Conservation (phyloP, 2,797 vertebrate species). For the Nyctalus aviator region DNA sequence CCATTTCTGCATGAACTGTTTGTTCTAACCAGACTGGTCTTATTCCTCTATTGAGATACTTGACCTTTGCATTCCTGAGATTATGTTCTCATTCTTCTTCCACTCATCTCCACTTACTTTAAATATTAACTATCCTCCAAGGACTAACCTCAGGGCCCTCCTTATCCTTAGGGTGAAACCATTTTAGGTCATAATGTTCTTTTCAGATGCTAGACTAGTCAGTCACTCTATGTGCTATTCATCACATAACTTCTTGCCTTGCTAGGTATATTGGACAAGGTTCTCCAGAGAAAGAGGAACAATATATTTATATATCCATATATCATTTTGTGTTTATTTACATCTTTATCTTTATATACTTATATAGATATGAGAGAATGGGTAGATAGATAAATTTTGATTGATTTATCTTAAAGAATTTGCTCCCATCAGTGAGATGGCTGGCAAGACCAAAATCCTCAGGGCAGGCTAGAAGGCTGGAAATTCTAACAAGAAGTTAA, state of each 20-base stretch:
- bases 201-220: conserved; percentile 55
- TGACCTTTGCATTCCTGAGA: conserved; percentile 38
- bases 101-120: background rate
- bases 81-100: conserved; percentile 3
- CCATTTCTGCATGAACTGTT: conserved; percentile 22
- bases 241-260: conserved; percentile 28
- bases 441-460: conserved; percentile 15
- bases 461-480: background rate
- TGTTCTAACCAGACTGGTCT: conserved; percentile 32
- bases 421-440: background rate
- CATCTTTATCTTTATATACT: background rate
- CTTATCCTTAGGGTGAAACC: background rate
- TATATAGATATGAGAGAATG: background rate
- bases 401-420: background rate
- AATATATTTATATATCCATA: background rate
- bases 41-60: background rate
- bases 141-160: background rate
- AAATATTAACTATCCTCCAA: conserved; percentile 16
- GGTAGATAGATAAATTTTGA: background rate
- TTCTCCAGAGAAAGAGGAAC: conserved; percentile 11
- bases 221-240: conserved; percentile 34
- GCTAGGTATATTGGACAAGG: background rate
- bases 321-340: background rate
- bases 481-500: conserved; percentile 38
- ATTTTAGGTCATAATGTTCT: conserved; percentile 66